A percentile compares a stretch with the other conserved stretches of the same genome.
These are phyloP conservation scores for Carassius gibelio DNA, from an alignment of 2,113 vertebrate species.

Conservation along the genomic window DNA sequence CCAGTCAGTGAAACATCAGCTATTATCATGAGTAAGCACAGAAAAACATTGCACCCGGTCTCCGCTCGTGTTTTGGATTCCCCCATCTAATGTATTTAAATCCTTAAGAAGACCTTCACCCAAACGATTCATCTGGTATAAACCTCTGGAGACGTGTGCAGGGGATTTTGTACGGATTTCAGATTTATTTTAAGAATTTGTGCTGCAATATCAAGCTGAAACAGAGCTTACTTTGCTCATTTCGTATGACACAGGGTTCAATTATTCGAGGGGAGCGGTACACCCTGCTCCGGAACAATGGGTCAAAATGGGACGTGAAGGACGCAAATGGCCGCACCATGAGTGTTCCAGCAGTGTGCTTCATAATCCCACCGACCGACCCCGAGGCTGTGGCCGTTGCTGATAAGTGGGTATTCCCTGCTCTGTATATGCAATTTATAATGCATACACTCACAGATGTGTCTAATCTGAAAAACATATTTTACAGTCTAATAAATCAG, in stretches of 20 bases:
- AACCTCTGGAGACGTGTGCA: conserved; percentile 20
- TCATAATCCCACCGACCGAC: conserved; percentile 90
- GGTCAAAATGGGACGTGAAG: conserved; percentile 85
- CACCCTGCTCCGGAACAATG: conserved; percentile 84
- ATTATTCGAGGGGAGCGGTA: conserved; percentile 85
- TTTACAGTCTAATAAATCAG: conserved; percentile 78
- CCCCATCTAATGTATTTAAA: conserved; percentile 51
- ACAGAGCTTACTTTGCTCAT: conserved; percentile 30
- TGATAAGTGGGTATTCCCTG: conserved; percentile 80
- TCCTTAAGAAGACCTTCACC: conserved; percentile 28
- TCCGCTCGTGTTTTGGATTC: neutral
- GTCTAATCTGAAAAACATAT: conserved; percentile 5
- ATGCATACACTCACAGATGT: neutral
- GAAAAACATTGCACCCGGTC: neutral
- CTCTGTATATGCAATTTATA: neutral
- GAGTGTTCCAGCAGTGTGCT: conserved; percentile 86
- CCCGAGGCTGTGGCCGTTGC: conserved; percentile 77
- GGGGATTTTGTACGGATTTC: conserved; percentile 45
- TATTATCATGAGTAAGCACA: conserved; percentile 41
- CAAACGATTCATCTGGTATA: conserved; percentile 39
- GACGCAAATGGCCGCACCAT: conserved; percentile 77
- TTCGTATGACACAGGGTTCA: conserved; percentile 76
- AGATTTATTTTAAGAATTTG: conserved; percentile 30
- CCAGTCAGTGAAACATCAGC: conserved; percentile 2
- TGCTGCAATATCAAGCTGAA: conserved; percentile 7